Evolutionary conservation across 2,113 vertebrate species (phyloP), one percentile per base, ranked within the genome.

Genomic region (Dipodomys merriami): DNA sequence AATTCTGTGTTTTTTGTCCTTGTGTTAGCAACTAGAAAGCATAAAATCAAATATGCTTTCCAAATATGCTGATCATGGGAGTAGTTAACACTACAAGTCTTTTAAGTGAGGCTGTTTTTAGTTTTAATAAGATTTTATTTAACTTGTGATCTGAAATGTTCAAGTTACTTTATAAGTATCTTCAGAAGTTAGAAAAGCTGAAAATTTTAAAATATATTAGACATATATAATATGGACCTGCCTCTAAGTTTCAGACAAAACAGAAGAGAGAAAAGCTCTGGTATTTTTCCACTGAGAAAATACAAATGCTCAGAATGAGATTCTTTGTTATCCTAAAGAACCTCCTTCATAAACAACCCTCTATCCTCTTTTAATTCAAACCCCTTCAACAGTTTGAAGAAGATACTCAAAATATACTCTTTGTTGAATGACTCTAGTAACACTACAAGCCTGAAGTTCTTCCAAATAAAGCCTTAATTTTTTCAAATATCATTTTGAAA

Each of bases 401-500:
- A 88, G 67, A 67, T 53, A 93, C 18, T 83, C 86, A 68, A 60
- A 57, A 89, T 29, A 73, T 6, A 10, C 15, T 86, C 44, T 86
- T 65, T 22, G 49, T 29, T 78, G 19, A 91, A 96, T 88, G 79
- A 91, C 65, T 78, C 35, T 71, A 90, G 27, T 46, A 91, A 89
- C 46, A 80, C 4, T 71, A 76, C 53, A 91, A 83, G 89, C n/a
- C 77, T 89, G 22, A 65, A 72, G 62, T 57, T 46, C 72, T 91
- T 39, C 64, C 15, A 57, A 57, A 93, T 27, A 49, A 88, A 69
- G 16, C 53, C 25, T 18, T 33, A 6, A 88, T 44, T 33, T 81
- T 79, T 86, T 84, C 86, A 88, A 88, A 74, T 30, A 71, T 74
- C 80, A 93, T 87, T 93, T 83, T 77, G 20, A 93, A 95, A 91